Base-by-base conservation (phyloP, 2,113 vertebrate genomes). In the Salvator merianae region DNA sequence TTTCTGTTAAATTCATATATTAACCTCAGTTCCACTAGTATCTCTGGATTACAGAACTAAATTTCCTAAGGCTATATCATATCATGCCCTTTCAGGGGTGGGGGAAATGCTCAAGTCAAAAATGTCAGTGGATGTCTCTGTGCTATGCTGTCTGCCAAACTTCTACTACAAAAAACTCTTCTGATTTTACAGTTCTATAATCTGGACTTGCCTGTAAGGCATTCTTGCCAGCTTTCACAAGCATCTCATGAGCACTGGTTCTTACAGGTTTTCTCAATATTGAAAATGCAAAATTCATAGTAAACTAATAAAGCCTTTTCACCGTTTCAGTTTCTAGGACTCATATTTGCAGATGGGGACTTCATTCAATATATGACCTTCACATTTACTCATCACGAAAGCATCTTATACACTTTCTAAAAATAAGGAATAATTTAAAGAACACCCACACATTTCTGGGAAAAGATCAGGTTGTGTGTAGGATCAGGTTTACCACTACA, bases 1-100 rank as follows among this genome's bases (percentile, higher is more conserved):
- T 4, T 84, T 92, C 55, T 69, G 53, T 85, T 87, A 26, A 38
- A 83, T 82, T 83, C 82, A 32, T 81, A 66, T 80, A 63, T 81
- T 85, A 90, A 4, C 1, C 86, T 87, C 88, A 84, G 36, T 34
- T 87, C 30, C 28, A 84, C 78, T 62, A 50, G 38, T 63, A 86
- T 40, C 68, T 75, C 36, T 86, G 59, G 4, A 10, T 43, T 63
- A 59, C 18, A 59, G 55, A 18, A 79, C 40, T 80, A 90, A 89
- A 91, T 66, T 0, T 3, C 28, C 38, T 36, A 63, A 72, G 53
- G 68, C 55, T 3, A 40, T 47, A 40, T 16, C 5, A 40, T 47
- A 40, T 16, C 30, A 79, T 72, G 53, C 30, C 22, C 50, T n/a
- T 7, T 3, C 1, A 43, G 20, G 12, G 4, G 14, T n/a, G 18